Conservation (phyloP, 2,797 vertebrate genomes). For the Megalops cyprinoides region DNA sequence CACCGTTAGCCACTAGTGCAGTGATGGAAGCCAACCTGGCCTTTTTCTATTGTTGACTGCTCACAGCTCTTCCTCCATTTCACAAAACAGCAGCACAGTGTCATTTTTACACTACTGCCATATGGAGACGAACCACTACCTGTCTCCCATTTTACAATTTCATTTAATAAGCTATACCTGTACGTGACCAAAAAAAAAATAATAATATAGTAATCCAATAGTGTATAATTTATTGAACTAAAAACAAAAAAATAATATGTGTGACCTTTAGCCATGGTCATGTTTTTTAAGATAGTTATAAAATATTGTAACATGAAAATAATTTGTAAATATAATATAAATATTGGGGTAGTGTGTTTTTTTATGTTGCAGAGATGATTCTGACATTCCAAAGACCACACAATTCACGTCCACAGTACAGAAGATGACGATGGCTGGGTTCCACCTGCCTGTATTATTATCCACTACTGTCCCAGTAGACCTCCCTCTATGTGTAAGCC, state of each 20-base stretch:
- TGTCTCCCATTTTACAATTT: not conserved
- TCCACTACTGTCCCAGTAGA: not conserved
- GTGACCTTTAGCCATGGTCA: constrained; percentile 65
- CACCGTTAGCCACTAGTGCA: not conserved
- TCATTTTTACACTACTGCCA: not conserved
- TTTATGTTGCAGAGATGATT: constrained; percentile 51
- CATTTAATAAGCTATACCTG: constrained; percentile 22
- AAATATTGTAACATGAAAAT: constrained; percentile 69
- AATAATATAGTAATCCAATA: constrained; percentile 37
- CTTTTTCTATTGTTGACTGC: not conserved
- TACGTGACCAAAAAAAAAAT: constrained; percentile 34
- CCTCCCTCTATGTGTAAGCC: not conserved
- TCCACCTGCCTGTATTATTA: not conserved
- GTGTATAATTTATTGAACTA: constrained; percentile 49
- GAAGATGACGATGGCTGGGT: not conserved
- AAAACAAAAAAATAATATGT: constrained; percentile 34
- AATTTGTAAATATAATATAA: constrained; percentile 82
- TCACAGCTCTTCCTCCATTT: not conserved
- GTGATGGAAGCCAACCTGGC: not conserved
- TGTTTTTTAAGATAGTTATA: constrained; percentile 53
- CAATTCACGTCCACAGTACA: constrained; percentile 6
- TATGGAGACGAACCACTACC: not conserved
- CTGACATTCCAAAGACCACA: constrained; percentile 52
- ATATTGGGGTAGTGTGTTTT: constrained; percentile 67
- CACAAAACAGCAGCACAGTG: constrained; percentile 4